phyloP scores from a whole-genome alignment of 2,888 invertebrate species.

The Hydriomena furcata region DNA sequence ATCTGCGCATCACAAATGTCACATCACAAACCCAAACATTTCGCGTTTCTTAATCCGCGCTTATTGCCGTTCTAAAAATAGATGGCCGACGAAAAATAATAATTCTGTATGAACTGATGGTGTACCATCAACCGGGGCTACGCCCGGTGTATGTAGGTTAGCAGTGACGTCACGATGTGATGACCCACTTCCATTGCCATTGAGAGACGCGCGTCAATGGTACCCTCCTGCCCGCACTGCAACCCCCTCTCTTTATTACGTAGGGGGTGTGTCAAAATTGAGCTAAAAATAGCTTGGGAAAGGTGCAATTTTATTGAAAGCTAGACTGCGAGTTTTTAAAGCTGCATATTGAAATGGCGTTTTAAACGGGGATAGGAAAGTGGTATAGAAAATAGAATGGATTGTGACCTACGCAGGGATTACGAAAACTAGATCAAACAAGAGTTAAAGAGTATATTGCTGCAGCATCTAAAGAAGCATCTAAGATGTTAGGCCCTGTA shows the following conservation, averaged over 20 bases:
- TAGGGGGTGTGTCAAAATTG: constrained; percentile 41
- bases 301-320: constrained; percentile 10
- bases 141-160: constrained; percentile 78
- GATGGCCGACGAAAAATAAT: constrained; percentile 61
- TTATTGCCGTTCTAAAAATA: constrained; percentile 62
- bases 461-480: no score
- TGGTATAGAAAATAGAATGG: no score
- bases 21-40: constrained; percentile 16
- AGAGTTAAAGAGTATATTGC: no score
- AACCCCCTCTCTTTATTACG: constrained; percentile 43
- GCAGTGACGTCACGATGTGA: constrained; percentile 71
- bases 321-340: no score
- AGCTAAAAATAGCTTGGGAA: constrained; percentile 29
- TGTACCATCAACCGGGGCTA: constrained; percentile 56
- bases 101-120: constrained; percentile 49
- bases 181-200: constrained; percentile 78
- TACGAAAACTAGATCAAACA: no score
- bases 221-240: constrained; percentile 51
- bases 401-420: no score
- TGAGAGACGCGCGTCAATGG: constrained; percentile 82
- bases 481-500: no score
- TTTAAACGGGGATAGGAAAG: no score
- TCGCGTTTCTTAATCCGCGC: constrained; percentile 24
- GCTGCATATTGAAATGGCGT: no score
- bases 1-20: background rate